Evolutionary conservation across 2,888 invertebrate genomes (phyloP).

Genomic region (Orchesella flavescens): DNA sequence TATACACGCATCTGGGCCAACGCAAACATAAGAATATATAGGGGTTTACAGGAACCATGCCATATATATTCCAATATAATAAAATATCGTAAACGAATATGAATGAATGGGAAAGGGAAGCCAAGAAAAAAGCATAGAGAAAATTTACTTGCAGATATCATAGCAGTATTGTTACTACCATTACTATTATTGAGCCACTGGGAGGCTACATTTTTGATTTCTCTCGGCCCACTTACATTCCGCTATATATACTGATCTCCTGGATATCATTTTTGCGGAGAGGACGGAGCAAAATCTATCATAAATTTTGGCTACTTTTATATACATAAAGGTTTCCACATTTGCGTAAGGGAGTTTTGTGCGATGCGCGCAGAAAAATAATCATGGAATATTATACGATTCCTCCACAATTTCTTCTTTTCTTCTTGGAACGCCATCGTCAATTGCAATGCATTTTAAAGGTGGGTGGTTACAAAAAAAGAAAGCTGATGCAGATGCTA

Average conservation of each 20-base stretch:
- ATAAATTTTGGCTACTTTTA: slow-evolving; percentile 5
- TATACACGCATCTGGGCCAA: neutral
- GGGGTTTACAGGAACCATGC: no score
- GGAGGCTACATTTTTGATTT: neutral
- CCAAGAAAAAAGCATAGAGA: neutral
- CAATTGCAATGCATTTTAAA: neutral
- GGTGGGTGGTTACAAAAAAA: slow-evolving; percentile 2
- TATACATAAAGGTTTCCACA: neutral
- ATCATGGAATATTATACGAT: slow-evolving; percentile 6
- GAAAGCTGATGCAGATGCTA: no score
- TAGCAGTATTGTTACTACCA: neutral
- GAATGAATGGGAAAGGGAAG: neutral
- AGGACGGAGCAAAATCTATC: neutral
- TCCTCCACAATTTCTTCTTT: neutral
- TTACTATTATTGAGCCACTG: slow-evolving; percentile 7
- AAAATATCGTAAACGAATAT: no score
- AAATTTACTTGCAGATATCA: neutral
- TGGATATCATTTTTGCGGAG: neutral
- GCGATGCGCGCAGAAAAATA: neutral
- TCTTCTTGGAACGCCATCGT: no score
- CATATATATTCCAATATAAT: no score
- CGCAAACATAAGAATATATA: neutral
- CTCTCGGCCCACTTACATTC: no score
- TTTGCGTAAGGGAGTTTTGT: neutral
- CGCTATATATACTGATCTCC: no score